Base-by-base conservation (phyloP, 1,140 invertebrate genomes). In the Penaeus vannamei region DNA sequence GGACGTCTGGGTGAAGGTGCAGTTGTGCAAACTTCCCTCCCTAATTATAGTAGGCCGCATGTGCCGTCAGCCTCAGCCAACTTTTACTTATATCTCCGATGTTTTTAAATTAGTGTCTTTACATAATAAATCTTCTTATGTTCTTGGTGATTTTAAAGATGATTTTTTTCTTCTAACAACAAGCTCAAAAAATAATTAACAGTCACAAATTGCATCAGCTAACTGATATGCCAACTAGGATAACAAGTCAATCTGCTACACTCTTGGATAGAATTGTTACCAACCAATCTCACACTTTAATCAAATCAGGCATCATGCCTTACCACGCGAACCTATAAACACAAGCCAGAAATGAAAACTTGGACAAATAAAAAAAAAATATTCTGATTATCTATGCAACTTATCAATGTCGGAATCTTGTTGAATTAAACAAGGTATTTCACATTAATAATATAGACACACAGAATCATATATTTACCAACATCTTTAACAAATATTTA, bases 1-100 rank as follows among this genome's bases (percentile, higher is more conserved):
- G 53, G 81, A 83, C 53, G 26, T 61, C 7, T 83, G 81, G 81
- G 81, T 83, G 19, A 29, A 42, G n/a, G 81, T 83, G 23, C 46
- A 83, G 32, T 20, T 20, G 3, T 19, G 17, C 61, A 83, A 83
- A 19, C 8, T 83, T 3, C 81, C 81, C 29, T 23, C 81, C 32
- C 2, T 83, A 14, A 83, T n/a, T n/a, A n/a, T 32, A n/a, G 61
- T 62, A 10, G 81, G 81, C 17, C 60, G 81, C 53, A 29, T 83
- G 20, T 62, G 60, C n/a, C n/a, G n/a, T n/a, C n/a, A n/a, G n/a
- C n/a, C n/a, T n/a, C n/a, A n/a, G n/a, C n/a, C n/a, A n/a, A n/a
- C n/a, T n/a, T n/a, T n/a, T n/a, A n/a, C n/a, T n/a, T n/a, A n/a
- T n/a, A n/a, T n/a, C n/a, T n/a, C n/a, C n/a, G n/a, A n/a, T n/a